Percentiles rank a stretch among this genome's conserved stretches.
Evolutionary conservation across 2,113 vertebrate species (phyloP).

Genomic region (Ictidomys tridecemlineatus): DNA sequence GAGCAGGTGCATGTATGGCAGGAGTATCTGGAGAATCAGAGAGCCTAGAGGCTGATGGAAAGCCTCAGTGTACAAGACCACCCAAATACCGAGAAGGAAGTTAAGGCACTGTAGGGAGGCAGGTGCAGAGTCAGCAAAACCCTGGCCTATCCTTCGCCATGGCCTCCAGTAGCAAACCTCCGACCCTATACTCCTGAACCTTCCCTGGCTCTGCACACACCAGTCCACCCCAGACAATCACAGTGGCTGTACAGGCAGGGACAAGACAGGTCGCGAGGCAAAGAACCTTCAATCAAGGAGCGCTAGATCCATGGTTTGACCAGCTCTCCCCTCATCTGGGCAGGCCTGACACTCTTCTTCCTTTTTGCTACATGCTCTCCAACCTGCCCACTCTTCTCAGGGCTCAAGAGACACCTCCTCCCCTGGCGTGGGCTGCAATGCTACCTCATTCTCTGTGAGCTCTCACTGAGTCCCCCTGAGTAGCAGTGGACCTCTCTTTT

Average conservation of each 20-base stretch:
- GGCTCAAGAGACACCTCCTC: no score
- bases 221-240: background rate
- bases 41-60: no score
- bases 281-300: background rate
- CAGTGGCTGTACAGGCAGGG: background rate
- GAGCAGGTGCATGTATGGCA: no score
- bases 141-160: background rate
- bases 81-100: slow-evolving; percentile 95
- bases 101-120: slow-evolving; percentile 90
- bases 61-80: slow-evolving; percentile 71
- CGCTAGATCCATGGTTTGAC: background rate
- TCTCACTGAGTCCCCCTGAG: background rate
- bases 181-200: background rate
- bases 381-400: no score
- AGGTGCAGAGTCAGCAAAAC: background rate
- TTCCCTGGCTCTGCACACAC: background rate
- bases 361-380: no score
- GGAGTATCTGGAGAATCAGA: no score
- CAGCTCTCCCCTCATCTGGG: background rate
- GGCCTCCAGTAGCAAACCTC: background rate
- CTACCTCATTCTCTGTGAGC: no score
- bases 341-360: no score
- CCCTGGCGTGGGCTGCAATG: no score
- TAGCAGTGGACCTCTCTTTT: no score
- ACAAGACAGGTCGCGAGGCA: background rate